phyloP scores from a whole-genome alignment of 2,888 invertebrate genomes.

The Drosophila diplacantha region DNA sequence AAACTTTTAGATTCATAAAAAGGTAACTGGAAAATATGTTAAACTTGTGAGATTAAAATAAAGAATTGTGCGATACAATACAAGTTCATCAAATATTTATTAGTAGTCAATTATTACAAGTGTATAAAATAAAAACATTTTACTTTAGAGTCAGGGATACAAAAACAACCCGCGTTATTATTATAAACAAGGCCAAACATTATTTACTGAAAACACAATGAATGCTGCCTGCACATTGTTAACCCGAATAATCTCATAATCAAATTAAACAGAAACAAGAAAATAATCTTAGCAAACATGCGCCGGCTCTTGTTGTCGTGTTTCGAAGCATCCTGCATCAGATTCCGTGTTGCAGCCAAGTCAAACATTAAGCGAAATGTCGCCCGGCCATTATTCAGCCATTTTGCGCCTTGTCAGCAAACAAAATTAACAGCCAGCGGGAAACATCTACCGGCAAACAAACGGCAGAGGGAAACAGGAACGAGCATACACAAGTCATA shows the following conservation, averaged over 20 bases:
- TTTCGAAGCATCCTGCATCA: constrained; percentile 35
- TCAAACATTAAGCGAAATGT: constrained; percentile 51
- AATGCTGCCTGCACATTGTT: neutral
- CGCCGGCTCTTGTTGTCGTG: constrained; percentile 8
- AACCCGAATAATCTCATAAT: constrained; percentile 18
- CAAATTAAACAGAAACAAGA: constrained; percentile 29
- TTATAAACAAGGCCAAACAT: too few species aligned
- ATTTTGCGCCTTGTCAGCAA: constrained; percentile 47
- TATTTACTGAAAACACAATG: neutral
- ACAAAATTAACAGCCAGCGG: constrained; percentile 42
- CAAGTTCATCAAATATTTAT: neutral
- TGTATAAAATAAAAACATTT: neutral
- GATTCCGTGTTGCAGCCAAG: constrained; percentile 31
- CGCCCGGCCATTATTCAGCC: constrained; percentile 53
- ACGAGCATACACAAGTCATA: constrained; percentile 39
- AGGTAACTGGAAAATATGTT: neutral
- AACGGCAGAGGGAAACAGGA: constrained; percentile 8
- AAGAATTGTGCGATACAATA: neutral
- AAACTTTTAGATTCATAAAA: neutral
- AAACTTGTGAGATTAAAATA: neutral
- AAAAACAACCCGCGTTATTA: too few species aligned
- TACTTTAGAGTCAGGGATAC: neutral
- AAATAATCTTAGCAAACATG: constrained; percentile 37
- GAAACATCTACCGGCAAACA: constrained; percentile 23
- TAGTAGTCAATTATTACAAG: neutral